phyloP scores from a whole-genome alignment of 2,113 vertebrate genomes.

The Procapra przewalskii region DNA sequence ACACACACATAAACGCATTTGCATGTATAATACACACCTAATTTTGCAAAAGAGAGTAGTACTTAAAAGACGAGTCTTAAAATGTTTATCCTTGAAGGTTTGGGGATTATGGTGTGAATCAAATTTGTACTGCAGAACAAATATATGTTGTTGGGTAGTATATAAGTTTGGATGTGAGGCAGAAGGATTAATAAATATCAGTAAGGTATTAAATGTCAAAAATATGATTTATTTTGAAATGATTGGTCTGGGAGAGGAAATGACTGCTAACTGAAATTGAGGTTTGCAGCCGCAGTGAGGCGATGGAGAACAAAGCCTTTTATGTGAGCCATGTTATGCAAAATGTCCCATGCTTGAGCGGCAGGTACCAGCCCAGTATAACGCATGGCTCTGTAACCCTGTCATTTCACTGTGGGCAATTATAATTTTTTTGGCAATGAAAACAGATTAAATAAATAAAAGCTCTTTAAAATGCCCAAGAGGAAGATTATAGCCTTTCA shows the following conservation, averaged over 20 bases:
- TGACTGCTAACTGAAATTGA: constrained; percentile 37
- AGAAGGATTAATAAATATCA: neutral
- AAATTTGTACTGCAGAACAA: constrained; percentile 63
- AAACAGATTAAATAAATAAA: constrained; percentile 14
- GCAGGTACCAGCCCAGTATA: constrained; percentile 73
- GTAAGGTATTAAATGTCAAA: constrained; percentile 9
- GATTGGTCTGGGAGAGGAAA: neutral
- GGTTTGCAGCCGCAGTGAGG: constrained; percentile 70
- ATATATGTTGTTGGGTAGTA: neutral
- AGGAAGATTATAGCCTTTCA: neutral
- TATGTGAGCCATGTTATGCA: constrained; percentile 68
- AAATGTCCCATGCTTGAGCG: constrained; percentile 42
- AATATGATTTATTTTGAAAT: constrained; percentile 1
- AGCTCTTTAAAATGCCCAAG: constrained; percentile 24
- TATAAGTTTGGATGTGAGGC: neutral
- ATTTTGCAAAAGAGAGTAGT: neutral
- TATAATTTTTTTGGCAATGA: constrained; percentile 24
- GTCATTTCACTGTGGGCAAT: constrained; percentile 24
- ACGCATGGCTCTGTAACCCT: constrained; percentile 44
- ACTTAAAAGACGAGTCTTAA: neutral
- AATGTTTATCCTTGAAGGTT: neutral
- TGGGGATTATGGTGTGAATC: constrained; percentile 12
- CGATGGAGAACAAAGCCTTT: constrained; percentile 81
- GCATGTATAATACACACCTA: neutral
- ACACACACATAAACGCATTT: neutral